Percentiles rank a stretch among this genome's conserved stretches.
phyloP scores from a whole-genome alignment of 2,888 invertebrate genomes.

The Mesoligia furuncula region DNA sequence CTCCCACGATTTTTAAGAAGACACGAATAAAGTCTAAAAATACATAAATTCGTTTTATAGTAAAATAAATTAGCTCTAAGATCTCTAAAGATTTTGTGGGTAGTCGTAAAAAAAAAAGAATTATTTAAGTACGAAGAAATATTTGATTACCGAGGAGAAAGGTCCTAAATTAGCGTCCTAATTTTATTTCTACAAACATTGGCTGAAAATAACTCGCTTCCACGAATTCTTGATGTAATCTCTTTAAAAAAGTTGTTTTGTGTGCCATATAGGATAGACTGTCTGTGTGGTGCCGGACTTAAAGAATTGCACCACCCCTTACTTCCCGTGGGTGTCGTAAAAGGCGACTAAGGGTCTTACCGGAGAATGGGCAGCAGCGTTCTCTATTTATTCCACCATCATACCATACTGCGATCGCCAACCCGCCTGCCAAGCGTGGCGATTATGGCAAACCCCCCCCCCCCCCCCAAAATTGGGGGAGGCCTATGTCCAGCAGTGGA shows the following conservation, averaged over 20 bases:
- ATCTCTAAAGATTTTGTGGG: not conserved
- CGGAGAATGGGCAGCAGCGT: too few relatives aligned
- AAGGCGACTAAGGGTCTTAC: too few relatives aligned
- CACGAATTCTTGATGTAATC: conserved; percentile 13
- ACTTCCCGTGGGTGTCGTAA: too few relatives aligned
- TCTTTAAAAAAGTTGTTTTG: conserved; percentile 10
- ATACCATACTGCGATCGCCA: too few relatives aligned
- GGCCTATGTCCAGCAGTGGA: too few relatives aligned
- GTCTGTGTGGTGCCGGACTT: too few relatives aligned
- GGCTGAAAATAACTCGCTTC: conserved; percentile 37
- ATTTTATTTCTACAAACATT: conserved; percentile 51
- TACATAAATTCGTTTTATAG: conserved; percentile 20
- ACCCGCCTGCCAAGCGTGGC: too few relatives aligned
- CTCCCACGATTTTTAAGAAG: conserved; percentile 1
- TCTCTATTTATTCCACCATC: too few relatives aligned
- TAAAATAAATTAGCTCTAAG: conserved; percentile 9
- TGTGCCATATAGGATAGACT: not conserved
- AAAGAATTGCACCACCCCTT: too few relatives aligned
- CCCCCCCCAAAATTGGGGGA: too few relatives aligned
- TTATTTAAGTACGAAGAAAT: conserved; percentile 21
- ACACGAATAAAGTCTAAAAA: not conserved
- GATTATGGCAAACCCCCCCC: too few relatives aligned
- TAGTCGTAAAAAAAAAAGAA: conserved; percentile 29
- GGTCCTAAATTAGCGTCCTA: conserved; percentile 53
- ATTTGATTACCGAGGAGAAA: conserved; percentile 38